These are phyloP conservation scores for Drosophila fungiperda DNA, from an alignment of 2,888 invertebrate genomes.

Conservation along the genomic window DNA sequence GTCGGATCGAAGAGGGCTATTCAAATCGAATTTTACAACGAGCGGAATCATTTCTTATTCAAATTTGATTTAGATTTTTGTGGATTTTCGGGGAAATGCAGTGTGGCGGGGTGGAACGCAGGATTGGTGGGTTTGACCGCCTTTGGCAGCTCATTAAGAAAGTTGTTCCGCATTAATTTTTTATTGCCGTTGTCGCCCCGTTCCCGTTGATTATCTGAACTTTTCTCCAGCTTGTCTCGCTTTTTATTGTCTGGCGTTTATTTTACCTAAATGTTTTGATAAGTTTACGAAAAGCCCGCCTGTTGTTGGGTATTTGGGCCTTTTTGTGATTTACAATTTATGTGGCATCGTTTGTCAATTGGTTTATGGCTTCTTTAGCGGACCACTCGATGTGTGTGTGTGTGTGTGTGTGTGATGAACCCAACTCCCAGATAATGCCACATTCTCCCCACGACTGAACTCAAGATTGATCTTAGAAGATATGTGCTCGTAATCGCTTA, in stretches of 20 bases:
- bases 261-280: constrained; percentile 78
- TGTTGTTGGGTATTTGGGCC: constrained; percentile 41
- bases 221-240: constrained; percentile 63
- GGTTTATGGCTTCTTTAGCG: constrained; percentile 75
- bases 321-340: constrained; percentile 63
- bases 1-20: constrained; percentile 58
- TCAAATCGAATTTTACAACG: constrained; percentile 55
- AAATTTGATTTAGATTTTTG: constrained; percentile 72
- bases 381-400: not conserved
- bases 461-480: constrained; percentile 8
- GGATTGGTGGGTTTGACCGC: constrained; percentile 45
- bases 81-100: not conserved
- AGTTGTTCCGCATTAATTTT: constrained; percentile 79
- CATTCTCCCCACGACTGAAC: not conserved
- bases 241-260: constrained; percentile 73
- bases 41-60: constrained; percentile 69
- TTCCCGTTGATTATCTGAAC: constrained; percentile 69
- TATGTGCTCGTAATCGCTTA: constrained; percentile 7
- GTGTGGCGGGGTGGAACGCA: not conserved
- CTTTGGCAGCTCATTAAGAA: constrained; percentile 79
- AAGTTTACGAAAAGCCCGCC: constrained; percentile 57
- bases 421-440: constrained; percentile 14
- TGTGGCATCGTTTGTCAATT: constrained; percentile 77
- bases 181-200: constrained; percentile 72
- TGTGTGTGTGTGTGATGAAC: constrained; percentile 29